These are phyloP conservation scores for Enteromius radiatus DNA, from an alignment of 2,797 vertebrate genomes.

Conservation along the genomic window DNA sequence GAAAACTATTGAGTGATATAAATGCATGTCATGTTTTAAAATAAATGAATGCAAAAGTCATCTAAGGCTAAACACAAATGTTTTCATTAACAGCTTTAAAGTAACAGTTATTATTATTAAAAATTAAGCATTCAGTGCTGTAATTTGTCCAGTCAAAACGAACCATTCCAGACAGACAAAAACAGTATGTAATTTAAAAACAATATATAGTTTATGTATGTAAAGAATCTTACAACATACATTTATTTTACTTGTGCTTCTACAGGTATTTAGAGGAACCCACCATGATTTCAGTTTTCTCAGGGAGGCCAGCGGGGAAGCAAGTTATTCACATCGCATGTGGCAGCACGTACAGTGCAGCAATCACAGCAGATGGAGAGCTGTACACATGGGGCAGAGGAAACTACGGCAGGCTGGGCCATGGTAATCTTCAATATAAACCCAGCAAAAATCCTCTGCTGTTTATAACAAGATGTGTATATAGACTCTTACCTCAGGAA, in stretches of 20 bases:
- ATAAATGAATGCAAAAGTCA: background rate
- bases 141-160: background rate
- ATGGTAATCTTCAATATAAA: slow-evolving; percentile 77
- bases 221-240: background rate
- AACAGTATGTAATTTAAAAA: background rate
- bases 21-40: background rate
- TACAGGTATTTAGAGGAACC: slow-evolving; percentile 94
- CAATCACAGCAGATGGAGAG: slow-evolving; percentile 94
- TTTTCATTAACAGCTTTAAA: background rate
- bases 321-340: slow-evolving; percentile 93
- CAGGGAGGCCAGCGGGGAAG: slow-evolving; percentile 92
- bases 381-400: slow-evolving; percentile 96
- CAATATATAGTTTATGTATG: background rate
- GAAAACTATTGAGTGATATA: background rate
- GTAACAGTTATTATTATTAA: background rate
- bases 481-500: background rate
- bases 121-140: background rate
- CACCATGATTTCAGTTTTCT: slow-evolving; percentile 87
- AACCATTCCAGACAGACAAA: background rate
- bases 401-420: slow-evolving; percentile 96
- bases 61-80: background rate
- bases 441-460: background rate
- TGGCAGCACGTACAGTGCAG: slow-evolving; percentile 96
- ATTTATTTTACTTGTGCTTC: background rate
- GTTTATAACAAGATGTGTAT: background rate